Percentiles rank a stretch among this genome's conserved stretches.
phyloP scores from a whole-genome alignment of 1,140 invertebrate species.

The Tribolium castaneum region DNA sequence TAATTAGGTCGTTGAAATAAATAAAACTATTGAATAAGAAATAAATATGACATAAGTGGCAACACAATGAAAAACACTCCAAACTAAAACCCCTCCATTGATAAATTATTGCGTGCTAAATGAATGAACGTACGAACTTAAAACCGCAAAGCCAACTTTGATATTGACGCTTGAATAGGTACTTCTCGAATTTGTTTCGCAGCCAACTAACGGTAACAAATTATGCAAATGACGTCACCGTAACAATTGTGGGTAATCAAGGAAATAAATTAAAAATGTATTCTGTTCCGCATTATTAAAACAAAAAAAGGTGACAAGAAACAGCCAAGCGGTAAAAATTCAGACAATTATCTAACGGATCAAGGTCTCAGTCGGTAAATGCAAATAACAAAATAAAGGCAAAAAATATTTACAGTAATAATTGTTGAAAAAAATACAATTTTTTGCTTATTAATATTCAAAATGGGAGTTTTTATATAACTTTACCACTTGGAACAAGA shows the following conservation, averaged over 20 bases:
- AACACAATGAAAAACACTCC: not conserved
- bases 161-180: not conserved
- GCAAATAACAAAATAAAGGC: not conserved
- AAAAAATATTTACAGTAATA: not conserved
- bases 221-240: not conserved
- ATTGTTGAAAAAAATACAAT: not conserved
- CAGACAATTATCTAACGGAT: conserved; percentile 1
- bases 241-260: not conserved
- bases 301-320: conserved; percentile 10
- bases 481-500: no score
- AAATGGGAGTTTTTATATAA: no score
- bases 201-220: not conserved
- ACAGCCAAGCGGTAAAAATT: not conserved
- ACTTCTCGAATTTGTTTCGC: not conserved
- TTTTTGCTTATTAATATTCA: no score
- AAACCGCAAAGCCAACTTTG: not conserved
- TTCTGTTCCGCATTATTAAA: not conserved
- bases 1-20: no score
- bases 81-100: not conserved
- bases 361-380: conserved; percentile 5
- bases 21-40: no score
- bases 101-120: not conserved
- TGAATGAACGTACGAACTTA: not conserved
- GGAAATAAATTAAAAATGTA: conserved; percentile 6
- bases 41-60: no score